phyloP scores from a whole-genome alignment of 2,888 invertebrate species.

The Microctonus aethiopoides region DNA sequence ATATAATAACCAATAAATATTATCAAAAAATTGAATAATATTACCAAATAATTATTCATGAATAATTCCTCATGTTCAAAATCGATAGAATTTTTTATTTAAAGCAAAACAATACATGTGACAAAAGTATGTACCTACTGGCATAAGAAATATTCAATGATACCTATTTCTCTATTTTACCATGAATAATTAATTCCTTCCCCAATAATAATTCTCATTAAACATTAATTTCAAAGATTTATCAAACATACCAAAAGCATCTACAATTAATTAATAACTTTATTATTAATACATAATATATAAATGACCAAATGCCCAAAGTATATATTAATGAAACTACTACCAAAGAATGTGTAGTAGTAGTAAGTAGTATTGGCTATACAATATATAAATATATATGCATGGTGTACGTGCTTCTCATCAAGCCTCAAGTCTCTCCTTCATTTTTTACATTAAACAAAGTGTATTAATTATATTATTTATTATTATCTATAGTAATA shows the following conservation, averaged over 20 bases:
- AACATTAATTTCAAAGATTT: no score
- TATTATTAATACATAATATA: no score
- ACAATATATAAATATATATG: constrained; percentile 13
- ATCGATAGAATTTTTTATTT: not conserved
- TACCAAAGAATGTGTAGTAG: not conserved
- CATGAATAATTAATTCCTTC: not conserved
- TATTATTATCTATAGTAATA: constrained; percentile 10
- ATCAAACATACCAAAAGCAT: no score
- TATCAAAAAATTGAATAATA: no score
- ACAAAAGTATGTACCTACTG: not conserved
- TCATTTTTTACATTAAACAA: constrained; percentile 46
- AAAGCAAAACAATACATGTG: constrained; percentile 1
- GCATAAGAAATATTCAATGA: not conserved
- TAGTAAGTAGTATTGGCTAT: not conserved
- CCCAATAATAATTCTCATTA: not conserved
- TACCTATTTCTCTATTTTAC: not conserved
- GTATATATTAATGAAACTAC: not conserved
- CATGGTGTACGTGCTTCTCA: not conserved
- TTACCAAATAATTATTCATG: not conserved
- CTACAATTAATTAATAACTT: no score
- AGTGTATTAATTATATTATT: constrained; percentile 9
- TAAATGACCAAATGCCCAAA: not conserved
- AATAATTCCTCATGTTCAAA: not conserved
- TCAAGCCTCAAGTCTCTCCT: constrained; percentile 51
- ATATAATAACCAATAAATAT: not conserved